Conservation (phyloP, 2,888 invertebrate genomes). For the Sphaerophoria taeniata region DNA sequence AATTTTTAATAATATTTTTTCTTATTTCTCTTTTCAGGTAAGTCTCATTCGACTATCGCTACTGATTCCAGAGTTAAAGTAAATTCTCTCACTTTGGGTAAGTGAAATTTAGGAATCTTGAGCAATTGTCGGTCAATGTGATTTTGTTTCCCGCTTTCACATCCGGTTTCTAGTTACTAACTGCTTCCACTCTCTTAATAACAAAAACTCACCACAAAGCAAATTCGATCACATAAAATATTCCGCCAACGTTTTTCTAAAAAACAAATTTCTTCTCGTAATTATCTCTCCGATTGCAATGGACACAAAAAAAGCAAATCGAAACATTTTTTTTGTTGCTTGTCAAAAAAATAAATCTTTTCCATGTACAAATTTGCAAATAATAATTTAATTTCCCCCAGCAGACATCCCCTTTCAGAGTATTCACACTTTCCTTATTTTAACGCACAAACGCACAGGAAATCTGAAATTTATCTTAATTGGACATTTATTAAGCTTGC, state of each 20-base stretch:
- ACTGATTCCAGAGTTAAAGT: no score
- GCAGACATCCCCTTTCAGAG: constrained; percentile 34
- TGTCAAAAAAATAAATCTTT: constrained; percentile 23
- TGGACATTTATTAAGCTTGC: constrained; percentile 59
- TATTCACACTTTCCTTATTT: constrained; percentile 50
- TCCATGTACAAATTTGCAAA: constrained; percentile 57
- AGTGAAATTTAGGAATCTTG: no score
- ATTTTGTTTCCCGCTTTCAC: no score
- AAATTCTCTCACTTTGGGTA: no score
- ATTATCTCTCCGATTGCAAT: constrained; percentile 45
- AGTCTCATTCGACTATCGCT: no score
- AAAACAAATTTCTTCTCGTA: constrained; percentile 45
- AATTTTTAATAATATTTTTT: no score
- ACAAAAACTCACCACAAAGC: no score
- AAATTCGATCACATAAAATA: constrained; percentile 45
- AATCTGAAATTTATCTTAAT: constrained; percentile 54
- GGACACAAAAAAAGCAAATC: not conserved
- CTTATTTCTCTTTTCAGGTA: no score
- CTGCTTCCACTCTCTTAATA: no score
- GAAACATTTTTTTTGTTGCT: not conserved
- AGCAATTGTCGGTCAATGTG: no score
- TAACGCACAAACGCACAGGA: constrained; percentile 46
- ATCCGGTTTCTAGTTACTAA: no score
- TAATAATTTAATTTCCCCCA: constrained; percentile 61
- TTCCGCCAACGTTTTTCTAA: constrained; percentile 51